phyloP scores from a whole-genome alignment of 2,888 invertebrate species.

The Brachyptera putata region DNA sequence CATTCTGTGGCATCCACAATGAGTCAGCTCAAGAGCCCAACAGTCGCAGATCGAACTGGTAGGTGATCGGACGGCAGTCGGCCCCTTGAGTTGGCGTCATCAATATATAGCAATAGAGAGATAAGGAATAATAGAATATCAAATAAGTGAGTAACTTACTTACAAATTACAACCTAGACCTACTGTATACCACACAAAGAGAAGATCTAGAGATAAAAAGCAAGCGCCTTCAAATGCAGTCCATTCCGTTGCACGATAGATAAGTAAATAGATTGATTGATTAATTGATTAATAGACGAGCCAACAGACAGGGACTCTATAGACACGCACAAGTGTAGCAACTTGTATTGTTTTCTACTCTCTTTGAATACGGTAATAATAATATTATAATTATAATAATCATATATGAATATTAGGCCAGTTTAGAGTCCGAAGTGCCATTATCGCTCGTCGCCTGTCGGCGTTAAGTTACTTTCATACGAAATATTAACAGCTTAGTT shows the following conservation, averaged over 20 bases:
- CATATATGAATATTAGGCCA: conserved; percentile 4
- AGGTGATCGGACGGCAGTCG: background rate
- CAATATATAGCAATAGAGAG: conserved; percentile 6
- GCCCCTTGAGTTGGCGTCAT: background rate
- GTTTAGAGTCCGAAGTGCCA: conserved; percentile 26
- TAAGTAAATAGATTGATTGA: conserved; percentile 13
- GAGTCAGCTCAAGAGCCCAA: too few species aligned
- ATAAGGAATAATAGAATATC: conserved; percentile 2
- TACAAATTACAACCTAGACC: conserved; percentile 35
- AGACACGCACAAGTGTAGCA: conserved; percentile 4
- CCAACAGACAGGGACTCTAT: too few species aligned
- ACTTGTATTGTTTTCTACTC: conserved; percentile 22
- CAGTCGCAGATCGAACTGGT: too few species aligned
- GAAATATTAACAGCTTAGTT: conserved; percentile 6
- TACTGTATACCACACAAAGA: conserved; percentile 36
- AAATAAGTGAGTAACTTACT: conserved; percentile 15
- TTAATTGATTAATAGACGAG: conserved; percentile 4
- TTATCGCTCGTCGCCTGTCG: conserved; percentile 18
- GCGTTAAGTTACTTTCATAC: background rate
- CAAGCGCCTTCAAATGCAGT: conserved; percentile 36
- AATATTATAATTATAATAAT: conserved; percentile 9
- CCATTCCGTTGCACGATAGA: conserved; percentile 22
- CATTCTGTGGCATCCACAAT: too few species aligned
- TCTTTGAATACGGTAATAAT: background rate
- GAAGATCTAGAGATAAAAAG: conserved; percentile 34